These are phyloP conservation scores for Tympanuchus pallidicinctus DNA, from an alignment of 2,113 vertebrate species.

Conservation along the genomic window DNA sequence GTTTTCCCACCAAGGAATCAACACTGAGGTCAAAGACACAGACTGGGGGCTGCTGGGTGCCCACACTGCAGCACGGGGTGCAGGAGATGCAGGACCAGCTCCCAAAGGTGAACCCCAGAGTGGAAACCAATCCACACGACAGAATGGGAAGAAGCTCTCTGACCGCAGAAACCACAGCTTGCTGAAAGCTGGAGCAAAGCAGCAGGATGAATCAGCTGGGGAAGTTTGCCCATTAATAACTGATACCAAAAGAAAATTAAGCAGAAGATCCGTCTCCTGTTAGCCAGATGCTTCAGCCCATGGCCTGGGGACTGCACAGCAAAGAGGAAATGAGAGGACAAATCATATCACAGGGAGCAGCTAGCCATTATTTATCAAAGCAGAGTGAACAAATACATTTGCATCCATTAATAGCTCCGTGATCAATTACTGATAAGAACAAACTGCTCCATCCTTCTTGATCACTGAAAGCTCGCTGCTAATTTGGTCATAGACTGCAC, in stretches of 20 bases:
- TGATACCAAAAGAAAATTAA: background rate
- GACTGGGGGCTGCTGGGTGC: rapidly evolving
- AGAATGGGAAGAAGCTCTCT: background rate
- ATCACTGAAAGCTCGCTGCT: background rate
- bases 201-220: background rate
- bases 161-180: background rate
- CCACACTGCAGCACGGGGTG: background rate
- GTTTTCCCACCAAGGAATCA: background rate
- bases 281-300: background rate
- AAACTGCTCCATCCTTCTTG: slow-evolving; percentile 19
- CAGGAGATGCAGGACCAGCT: background rate
- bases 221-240: background rate
- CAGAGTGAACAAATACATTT: background rate
- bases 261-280: background rate
- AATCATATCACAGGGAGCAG: background rate
- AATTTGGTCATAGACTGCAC: background rate
- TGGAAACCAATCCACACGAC: background rate
- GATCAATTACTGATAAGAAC: slow-evolving; percentile 32
- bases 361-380: background rate
- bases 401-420: slow-evolving; percentile 16
- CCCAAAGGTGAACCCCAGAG: background rate
- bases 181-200: background rate
- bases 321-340: background rate
- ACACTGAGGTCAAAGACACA: no score
- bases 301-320: background rate